Base-by-base conservation (phyloP, 2,888 invertebrate species). In the Junonia oenone region DNA sequence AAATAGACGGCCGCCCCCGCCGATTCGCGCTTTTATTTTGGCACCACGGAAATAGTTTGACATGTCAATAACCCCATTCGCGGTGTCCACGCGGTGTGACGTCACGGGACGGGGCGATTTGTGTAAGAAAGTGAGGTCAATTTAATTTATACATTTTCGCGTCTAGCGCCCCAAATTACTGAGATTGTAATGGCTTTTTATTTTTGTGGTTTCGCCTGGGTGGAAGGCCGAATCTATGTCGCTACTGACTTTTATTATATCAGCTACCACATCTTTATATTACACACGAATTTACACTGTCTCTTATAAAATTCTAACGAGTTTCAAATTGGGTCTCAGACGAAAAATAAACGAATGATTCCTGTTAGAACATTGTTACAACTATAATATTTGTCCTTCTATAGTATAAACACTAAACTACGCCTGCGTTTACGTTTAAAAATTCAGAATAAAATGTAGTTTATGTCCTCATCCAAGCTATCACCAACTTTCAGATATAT, bases 31-130 rank as follows among this genome's bases (percentile, higher is more conserved):
- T 82, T 83, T 87, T 83, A 85, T 86, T 87, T 89, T 86, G 81
- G 84, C 85, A 83, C 81, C 80, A 73, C 85, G 78, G 78, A 86
- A 88, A 88, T 90, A 90, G 87, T 88, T 82, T 79, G 79, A 80
- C 77, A 80, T 84, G 89, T 90, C 89, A 88, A 88, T 89, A 84
- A 89, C 87, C 89, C 72, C 85, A 81, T 83, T 76, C 69, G 73
- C 76, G 73, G 78, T 85, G 87, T 76, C 85, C 86, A 83, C 83
- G 79, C 81, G 75, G 64, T 58, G 27, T 81, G 83, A 84, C 84
- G 84, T 83, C 86, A 83, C 74, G 69, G 81, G 83, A 83, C 81
- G 77, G 75, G 73, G 68, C 70, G 78, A 76, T 76, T 76, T 73
- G 68, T 69, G 64, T 66, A 69, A 72, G 70, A 80, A 79, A 76